Evolutionary conservation across 1,140 invertebrate species (phyloP), one percentile per base, ranked within the genome.

Genomic region (Drosophila obscura): DNA sequence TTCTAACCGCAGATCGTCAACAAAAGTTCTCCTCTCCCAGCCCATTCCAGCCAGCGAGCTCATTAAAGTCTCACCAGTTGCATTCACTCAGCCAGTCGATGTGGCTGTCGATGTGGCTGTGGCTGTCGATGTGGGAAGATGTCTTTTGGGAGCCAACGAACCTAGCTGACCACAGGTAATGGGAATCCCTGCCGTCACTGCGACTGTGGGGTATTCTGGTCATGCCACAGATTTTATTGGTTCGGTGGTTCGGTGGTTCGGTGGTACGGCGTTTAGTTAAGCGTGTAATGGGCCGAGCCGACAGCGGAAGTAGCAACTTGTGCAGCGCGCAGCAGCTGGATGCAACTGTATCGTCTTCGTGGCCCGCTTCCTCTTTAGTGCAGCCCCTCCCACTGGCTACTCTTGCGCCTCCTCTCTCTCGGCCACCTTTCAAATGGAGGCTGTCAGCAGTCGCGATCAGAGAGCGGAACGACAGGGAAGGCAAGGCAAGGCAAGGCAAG

Each of bases 181-280:
- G 11, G 39, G 11, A 5, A 16, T 49, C n/a, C n/a, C 22, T 8
- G 43, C 43, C 39, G n/a, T 4, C 41, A 35, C 9, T 16, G 4
- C 16, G 13, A n/a, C 22, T 15, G 13, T 26, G 49, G 31, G 35
- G 26, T 31, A 7, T 13, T 48, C 41, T 15, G 41, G 5, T 46
- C 41, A 35, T 48, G 64, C 31, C 24, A 35, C n/a, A 43, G 45
- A 46, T 64, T 63, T 87, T 81, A 80, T 84, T 85, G 80, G 77
- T 87, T 81, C 77, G 73, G 52, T 81, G 73, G 73, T 44, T 67
- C 48, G 67, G 26, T 26, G 19, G 45, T 80, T 19, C 77, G 77
- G 56, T 80, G 73, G 73, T 44, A 60, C 48, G 74, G 60, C 53
- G 66, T 58, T 88, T 81, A 82, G 83, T 88, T 88, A 82, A 88